Base-by-base conservation (phyloP, 2,888 invertebrate species). In the Diarsia rubi region DNA sequence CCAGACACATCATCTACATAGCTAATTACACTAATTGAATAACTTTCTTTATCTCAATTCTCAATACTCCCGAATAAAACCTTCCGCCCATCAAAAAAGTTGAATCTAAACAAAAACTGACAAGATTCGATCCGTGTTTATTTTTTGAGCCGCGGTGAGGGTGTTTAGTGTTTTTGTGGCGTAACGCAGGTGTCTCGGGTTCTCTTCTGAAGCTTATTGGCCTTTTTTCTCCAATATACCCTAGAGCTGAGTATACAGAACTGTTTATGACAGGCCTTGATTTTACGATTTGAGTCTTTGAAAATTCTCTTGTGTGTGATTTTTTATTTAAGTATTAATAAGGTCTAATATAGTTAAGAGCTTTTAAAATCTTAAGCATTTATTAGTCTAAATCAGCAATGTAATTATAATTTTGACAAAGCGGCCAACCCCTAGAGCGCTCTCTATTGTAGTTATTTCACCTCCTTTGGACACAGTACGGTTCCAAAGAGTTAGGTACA, bases 181-280 rank as follows among this genome's bases (percentile, higher is more conserved):
- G 94, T 95, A 95, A 94, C 93, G 93, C 94, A 94, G 94, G 95
- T 95, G 95, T 92, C 70, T 73, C 89, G 85, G 83, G 87, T 92
- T 90, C 89, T 91, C 90, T 88, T 91, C 88, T 85, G 85, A 85
- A 87, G 88, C 88, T 88, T 89, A 72, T 73, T 82, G 52, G 24
- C 77, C 87, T 86, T 91, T 91, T 66, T 72, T 78, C 59, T 75
- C 73, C 27, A 67, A 73, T 81, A 73, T 68, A 52, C 66, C 24
- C 12, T 73, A 71, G 57, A 21, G 71, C 75, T 31, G 70, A 45
- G 78, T 81, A 42, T 59, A 83, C 65, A 69, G 68, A 27, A n/a
- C 27, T 45, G 71, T 44, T 5, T 31, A 47, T 44, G n/a, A 3
- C n/a, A 69, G 9, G 52, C 24, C 14, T 67, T 65, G 19, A 74